These are phyloP conservation scores for Palythoa caribaeorum DNA, from an alignment of 92 coral and sea anemone species.

Conservation along the genomic window DNA sequence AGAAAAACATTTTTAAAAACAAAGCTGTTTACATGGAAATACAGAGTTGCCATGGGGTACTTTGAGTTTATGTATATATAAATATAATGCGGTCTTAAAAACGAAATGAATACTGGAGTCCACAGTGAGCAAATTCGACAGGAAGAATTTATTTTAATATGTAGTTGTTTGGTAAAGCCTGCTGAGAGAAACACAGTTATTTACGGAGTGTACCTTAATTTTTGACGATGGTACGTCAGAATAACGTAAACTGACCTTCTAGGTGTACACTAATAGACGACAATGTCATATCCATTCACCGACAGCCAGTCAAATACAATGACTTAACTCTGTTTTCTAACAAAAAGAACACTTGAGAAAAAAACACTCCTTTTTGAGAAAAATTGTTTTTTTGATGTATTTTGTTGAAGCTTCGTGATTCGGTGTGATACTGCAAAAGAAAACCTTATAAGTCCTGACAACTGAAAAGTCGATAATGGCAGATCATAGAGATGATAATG, in stretches of 20 bases:
- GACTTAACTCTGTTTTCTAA: not conserved
- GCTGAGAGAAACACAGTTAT: slow-evolving; percentile 1
- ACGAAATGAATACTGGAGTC: not conserved
- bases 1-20: not conserved
- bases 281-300: not conserved
- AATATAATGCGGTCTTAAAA: slow-evolving; percentile 7
- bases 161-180: slow-evolving; percentile 13
- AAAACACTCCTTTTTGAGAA: not conserved
- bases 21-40: slow-evolving; percentile 15
- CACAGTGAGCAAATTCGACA: not conserved
- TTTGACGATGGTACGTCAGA: not conserved
- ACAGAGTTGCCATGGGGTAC: slow-evolving; percentile 33
- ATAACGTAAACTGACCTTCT: not conserved
- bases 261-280: not conserved
- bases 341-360: not conserved
- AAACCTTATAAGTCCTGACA: not conserved
- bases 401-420: not conserved
- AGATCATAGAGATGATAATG: not conserved
- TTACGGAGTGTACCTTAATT: not conserved
- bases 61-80: not conserved
- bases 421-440: not conserved
- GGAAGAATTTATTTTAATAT: not conserved
- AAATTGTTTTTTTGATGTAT: not conserved
- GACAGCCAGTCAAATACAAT: not conserved
- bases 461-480: not conserved